These are phyloP conservation scores for Reticulitermes speratus DNA, from an alignment of 1,140 invertebrate species.

Conservation along the genomic window DNA sequence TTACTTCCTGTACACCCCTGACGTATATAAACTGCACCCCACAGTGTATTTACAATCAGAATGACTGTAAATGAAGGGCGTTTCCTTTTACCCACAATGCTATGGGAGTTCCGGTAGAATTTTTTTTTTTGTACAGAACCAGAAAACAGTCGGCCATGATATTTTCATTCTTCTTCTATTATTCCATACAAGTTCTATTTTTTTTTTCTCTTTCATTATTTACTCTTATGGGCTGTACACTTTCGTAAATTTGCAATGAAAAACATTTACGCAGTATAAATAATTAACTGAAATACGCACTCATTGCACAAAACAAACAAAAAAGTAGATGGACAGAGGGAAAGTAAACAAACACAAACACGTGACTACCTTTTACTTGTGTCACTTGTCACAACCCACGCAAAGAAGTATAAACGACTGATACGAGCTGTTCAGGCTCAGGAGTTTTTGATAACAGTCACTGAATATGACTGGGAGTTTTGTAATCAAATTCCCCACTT, in stretches of 20 bases:
- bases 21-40: not conserved
- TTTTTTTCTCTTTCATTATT: not conserved
- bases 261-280: not conserved
- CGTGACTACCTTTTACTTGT: too few relatives aligned
- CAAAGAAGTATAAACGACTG: too few relatives aligned
- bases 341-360: too few relatives aligned
- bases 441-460: not conserved
- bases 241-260: not conserved
- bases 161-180: not conserved
- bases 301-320: not conserved
- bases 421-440: not conserved
- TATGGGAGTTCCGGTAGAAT: not conserved
- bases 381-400: too few relatives aligned
- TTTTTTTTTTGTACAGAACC: not conserved
- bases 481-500: not conserved
- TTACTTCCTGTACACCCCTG: not conserved
- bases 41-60: conserved; percentile 6
- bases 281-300: not conserved
- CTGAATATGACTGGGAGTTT: not conserved
- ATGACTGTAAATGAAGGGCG: not conserved
- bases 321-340: not conserved
- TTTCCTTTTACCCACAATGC: not conserved
- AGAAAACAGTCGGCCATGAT: not conserved
- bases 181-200: not conserved
- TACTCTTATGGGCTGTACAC: not conserved